phyloP scores from a whole-genome alignment of 2,888 invertebrate genomes.

The Stramonita haemastoma region DNA sequence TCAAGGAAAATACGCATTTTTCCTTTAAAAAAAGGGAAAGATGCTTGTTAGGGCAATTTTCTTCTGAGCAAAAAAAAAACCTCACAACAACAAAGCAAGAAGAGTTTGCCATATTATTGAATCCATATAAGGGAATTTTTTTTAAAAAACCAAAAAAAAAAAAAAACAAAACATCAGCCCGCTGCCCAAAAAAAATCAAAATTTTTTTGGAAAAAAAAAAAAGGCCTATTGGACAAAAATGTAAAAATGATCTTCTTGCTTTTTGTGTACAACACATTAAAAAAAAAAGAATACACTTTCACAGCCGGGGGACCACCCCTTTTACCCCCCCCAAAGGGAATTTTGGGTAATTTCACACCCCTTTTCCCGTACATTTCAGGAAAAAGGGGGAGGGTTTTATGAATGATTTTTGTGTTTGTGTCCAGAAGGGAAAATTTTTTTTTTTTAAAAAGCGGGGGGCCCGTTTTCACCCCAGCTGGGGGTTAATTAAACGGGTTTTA shows the following conservation, averaged over 20 bases:
- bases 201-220: background rate
- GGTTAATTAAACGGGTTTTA: too few relatives aligned
- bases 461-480: too few relatives aligned
- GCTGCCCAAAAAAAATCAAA: background rate
- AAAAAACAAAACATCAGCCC: background rate
- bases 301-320: too few relatives aligned
- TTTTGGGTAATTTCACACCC: background rate
- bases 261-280: background rate
- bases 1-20: background rate
- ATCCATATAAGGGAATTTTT: background rate
- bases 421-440: too few relatives aligned
- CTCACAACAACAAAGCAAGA: background rate
- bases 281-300: background rate
- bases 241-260: too few relatives aligned
- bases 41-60: background rate
- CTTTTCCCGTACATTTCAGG: background rate
- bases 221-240: background rate
- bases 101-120: background rate
- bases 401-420: too few relatives aligned
- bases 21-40: background rate
- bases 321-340: too few relatives aligned
- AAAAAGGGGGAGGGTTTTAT: background rate
- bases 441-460: too few relatives aligned
- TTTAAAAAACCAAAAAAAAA: too few relatives aligned
- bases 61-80: background rate